Conservation (phyloP, 2,888 invertebrate genomes). For the Diplolepis rosae region DNA sequence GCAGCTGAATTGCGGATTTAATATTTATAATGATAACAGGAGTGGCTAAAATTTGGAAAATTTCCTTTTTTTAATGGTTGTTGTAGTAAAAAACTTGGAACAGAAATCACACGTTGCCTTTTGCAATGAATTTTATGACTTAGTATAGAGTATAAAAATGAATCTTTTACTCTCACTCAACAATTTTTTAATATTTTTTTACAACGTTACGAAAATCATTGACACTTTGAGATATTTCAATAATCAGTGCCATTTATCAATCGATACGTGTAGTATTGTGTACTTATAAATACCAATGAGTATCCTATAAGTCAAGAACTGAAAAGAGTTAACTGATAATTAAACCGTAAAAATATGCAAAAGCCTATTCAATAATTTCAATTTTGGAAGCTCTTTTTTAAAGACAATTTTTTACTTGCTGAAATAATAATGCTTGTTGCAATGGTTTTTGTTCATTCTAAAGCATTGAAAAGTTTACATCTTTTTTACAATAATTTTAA, state of each 20-base stretch:
- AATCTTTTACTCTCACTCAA: slow-evolving; percentile 5
- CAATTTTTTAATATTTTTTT: neutral
- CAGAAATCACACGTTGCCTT: slow-evolving; percentile 71
- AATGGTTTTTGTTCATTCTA: neutral
- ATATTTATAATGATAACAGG: slow-evolving; percentile 13
- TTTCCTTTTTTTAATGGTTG: neutral
- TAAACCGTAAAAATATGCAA: neutral
- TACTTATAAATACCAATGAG: neutral
- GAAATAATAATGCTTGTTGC: too few relatives aligned
- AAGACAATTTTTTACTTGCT: neutral
- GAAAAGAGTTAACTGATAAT: too few relatives aligned
- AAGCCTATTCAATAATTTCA: neutral
- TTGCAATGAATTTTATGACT: slow-evolving; percentile 59
- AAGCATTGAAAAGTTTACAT: neutral
- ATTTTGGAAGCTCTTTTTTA: neutral
- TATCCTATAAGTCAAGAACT: neutral
- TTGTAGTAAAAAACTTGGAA: slow-evolving; percentile 45
- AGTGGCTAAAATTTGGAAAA: neutral
- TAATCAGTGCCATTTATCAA: slow-evolving; percentile 25
- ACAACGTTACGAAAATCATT: neutral
- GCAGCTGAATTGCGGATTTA: neutral
- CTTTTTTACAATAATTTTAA: neutral
- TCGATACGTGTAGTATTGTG: slow-evolving; percentile 19
- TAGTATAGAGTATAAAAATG: neutral
- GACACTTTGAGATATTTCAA: neutral